phyloP scores from a whole-genome alignment of 2,797 vertebrate species.

The Paratrypauchen microcephalus region DNA sequence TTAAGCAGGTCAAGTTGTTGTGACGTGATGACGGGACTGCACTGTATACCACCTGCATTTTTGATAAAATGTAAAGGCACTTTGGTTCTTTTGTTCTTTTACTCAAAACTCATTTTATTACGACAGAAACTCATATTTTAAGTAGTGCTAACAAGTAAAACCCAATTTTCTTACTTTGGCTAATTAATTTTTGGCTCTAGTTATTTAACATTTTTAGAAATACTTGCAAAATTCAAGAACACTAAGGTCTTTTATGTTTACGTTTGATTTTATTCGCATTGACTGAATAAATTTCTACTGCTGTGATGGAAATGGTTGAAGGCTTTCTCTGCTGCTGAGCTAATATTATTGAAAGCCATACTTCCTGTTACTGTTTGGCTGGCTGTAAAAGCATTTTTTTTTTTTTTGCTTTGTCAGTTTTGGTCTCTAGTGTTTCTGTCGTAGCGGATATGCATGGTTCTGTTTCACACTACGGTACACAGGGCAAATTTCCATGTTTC shows the following conservation, averaged over 20 bases:
- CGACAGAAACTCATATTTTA: neutral
- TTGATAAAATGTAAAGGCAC: conserved; percentile 11
- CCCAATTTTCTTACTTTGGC: neutral
- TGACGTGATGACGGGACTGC: neutral
- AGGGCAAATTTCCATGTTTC: neutral
- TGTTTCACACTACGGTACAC: conserved; percentile 13
- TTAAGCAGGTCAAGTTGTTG: neutral
- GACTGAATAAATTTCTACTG: conserved; percentile 18
- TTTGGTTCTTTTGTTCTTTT: conserved; percentile 20
- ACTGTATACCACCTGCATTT: neutral
- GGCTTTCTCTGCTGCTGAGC: conserved; percentile 14
- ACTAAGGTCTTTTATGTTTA: conserved; percentile 27
- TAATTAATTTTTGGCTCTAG: neutral
- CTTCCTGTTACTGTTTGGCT: conserved; percentile 10
- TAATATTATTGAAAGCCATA: conserved; percentile 10
- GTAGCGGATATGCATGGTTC: conserved; percentile 1
- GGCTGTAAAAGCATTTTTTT: conserved; percentile 9
- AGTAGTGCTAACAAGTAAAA: neutral
- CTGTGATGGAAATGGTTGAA: conserved; percentile 1
- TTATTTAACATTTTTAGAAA: neutral
- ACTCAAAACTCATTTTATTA: conserved; percentile 12
- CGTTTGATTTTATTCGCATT: conserved; percentile 14
- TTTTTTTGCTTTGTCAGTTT: neutral
- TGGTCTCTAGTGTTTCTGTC: neutral
- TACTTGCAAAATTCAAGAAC: conserved; percentile 28